Percentiles rank a stretch among this genome's conserved stretches.
These are phyloP conservation scores for Stichopus chloronotus DNA, from an alignment of 35 echinoderm and acorn worm species.

Conservation along the genomic window DNA sequence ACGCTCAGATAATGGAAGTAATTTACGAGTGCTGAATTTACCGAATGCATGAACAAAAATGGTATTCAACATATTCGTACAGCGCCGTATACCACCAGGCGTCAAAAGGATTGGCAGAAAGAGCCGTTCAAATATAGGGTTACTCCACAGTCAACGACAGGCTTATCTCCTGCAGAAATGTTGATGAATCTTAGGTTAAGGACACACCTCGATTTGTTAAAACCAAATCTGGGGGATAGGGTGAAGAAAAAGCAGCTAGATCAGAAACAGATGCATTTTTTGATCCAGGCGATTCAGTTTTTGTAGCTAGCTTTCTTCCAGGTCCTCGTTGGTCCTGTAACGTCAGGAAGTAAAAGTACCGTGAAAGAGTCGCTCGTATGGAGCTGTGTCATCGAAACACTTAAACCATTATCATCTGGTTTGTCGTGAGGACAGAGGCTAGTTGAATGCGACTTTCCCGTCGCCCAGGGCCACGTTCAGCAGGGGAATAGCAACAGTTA, in stretches of 20 bases:
- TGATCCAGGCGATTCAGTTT: neutral
- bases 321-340: conserved; percentile 6
- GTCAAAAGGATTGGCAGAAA: conserved; percentile 36
- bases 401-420: no score
- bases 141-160: conserved; percentile 2
- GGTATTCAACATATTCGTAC: neutral
- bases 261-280: conserved; percentile 5
- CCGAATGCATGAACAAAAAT: neutral
- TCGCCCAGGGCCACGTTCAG: no score
- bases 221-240: conserved; percentile 5
- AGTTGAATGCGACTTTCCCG: no score
- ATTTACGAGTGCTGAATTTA: conserved; percentile 10
- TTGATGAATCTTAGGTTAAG: conserved; percentile 22
- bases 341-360: neutral
- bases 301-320: neutral
- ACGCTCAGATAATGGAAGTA: conserved; percentile 22
- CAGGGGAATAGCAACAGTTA: no score
- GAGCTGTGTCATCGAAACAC: no score
- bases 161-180: neutral
- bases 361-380: no score
- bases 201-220: neutral
- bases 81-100: neutral
- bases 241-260: neutral
- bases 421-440: no score
- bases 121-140: conserved; percentile 30